phyloP scores from a whole-genome alignment of 2,888 invertebrate species.

The Tipula lateralis region DNA sequence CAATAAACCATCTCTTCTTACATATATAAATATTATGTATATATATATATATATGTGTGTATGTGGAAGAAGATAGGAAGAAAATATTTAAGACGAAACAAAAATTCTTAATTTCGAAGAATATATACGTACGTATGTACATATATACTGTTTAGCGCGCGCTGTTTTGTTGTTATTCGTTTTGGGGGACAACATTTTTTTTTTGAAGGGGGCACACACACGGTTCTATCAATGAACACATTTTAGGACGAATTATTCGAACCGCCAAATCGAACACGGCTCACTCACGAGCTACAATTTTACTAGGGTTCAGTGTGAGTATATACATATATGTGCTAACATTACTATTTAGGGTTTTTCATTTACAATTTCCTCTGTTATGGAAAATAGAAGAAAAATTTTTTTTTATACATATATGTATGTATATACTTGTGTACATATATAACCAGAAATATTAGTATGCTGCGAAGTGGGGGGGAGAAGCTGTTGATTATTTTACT shows the following conservation, averaged over 20 bases:
- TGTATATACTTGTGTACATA: not conserved
- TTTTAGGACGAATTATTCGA: not conserved
- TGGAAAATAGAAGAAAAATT: not conserved
- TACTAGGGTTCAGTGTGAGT: not conserved
- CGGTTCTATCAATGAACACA: too few species aligned
- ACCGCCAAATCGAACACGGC: not conserved
- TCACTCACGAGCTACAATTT: not conserved
- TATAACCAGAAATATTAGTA: not conserved
- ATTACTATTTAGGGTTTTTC: not conserved
- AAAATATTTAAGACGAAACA: not conserved
- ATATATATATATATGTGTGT: not conserved
- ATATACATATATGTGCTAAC: not conserved
- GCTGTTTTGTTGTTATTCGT: not conserved
- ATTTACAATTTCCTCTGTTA: not conserved
- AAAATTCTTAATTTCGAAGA: not conserved
- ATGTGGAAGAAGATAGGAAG: not conserved
- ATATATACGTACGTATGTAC: not conserved
- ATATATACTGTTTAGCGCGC: not conserved
- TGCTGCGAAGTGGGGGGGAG: not conserved
- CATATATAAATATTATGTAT: not conserved
- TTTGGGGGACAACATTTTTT: not conserved
- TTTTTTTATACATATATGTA: not conserved
- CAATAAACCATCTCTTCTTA: constrained; percentile 19
- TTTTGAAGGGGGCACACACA: too few species aligned
- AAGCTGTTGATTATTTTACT: not conserved